Percentiles rank a stretch among this genome's conserved stretches.
Evolutionary conservation across 2,113 vertebrate species (phyloP).

Genomic region (Blennius ocellaris): DNA sequence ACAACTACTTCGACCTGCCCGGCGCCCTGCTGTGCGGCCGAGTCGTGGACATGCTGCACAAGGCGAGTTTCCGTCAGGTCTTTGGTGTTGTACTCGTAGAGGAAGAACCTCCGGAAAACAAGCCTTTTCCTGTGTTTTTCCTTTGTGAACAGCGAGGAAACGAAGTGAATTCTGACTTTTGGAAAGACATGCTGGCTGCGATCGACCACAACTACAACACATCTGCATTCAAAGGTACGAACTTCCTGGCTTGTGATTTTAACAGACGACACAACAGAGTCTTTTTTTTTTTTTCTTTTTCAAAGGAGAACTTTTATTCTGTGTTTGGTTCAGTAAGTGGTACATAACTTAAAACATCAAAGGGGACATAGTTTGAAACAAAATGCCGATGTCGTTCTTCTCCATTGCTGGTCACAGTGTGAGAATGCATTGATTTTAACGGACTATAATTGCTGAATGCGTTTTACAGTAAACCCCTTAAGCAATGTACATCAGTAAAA

Average conservation of each 20-base stretch:
- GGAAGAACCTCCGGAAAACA: background rate
- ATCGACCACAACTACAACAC: conserved; percentile 97
- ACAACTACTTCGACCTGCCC: conserved; percentile 97
- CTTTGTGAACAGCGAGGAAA: conserved; percentile 82
- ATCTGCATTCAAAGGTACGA: conserved; percentile 94
- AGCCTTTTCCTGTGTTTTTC: conserved; percentile 17
- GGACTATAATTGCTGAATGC: conserved; percentile 57
- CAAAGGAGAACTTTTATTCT: conserved; percentile 77
- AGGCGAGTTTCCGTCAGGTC: conserved; percentile 79
- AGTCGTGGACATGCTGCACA: conserved; percentile 90
- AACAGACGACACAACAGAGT: conserved; percentile 14
- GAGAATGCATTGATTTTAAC: conserved; percentile 56
- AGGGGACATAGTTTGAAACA: conserved; percentile 60
- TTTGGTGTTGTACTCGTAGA: background rate
- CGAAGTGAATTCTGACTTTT: conserved; percentile 91
- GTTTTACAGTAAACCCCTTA: conserved; percentile 66
- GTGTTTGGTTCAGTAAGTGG: conserved; percentile 74
- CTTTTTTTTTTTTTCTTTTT: conserved; percentile 58
- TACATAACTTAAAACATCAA: conserved; percentile 73
- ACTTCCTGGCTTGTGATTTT: background rate
- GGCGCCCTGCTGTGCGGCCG: conserved; percentile 92
- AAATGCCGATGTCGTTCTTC: conserved; percentile 59
- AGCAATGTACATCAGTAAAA: conserved; percentile 73
- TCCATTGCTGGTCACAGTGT: conserved; percentile 59
- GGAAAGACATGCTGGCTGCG: conserved; percentile 94